Evolutionary conservation across 2,797 vertebrate genomes (phyloP).

Genomic region (Poliocrania exsul): DNA sequence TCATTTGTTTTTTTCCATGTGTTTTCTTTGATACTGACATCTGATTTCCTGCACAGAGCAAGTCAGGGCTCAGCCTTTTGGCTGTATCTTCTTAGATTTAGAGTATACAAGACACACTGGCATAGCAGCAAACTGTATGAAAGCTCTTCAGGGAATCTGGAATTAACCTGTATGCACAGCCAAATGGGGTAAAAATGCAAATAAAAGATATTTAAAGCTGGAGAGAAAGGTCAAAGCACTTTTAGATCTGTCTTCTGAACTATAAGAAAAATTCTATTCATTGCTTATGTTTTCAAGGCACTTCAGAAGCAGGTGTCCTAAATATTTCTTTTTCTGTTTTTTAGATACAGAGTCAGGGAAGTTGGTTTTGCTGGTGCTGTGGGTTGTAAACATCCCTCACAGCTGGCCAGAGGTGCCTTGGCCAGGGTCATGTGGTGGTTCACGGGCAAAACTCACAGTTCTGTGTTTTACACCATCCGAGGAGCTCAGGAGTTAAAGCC

Average conservation of each 20-base stretch:
- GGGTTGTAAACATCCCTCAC: not conserved
- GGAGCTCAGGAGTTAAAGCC: not conserved
- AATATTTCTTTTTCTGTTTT: not conserved
- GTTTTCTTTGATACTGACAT: constrained; percentile 57
- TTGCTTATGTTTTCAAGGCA: not conserved
- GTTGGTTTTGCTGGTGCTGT: not conserved
- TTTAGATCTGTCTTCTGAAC: not conserved
- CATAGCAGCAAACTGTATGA: not conserved
- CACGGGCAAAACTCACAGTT: not conserved
- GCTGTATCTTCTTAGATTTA: not conserved
- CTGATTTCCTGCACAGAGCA: constrained; percentile 38
- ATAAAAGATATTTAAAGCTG: not conserved
- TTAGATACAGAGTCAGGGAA: not conserved
- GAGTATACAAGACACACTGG: not conserved
- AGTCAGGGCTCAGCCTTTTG: constrained; percentile 8
- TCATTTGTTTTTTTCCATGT: constrained; percentile 27
- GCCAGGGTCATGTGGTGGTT: not conserved
- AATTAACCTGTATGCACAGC: not conserved
- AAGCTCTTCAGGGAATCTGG: not conserved
- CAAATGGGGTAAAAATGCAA: not conserved
- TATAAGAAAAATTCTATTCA: not conserved
- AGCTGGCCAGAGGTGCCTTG: not conserved
- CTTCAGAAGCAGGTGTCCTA: not conserved
- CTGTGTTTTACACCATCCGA: not conserved
- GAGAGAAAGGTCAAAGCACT: not conserved